phyloP scores from a whole-genome alignment of 2,888 invertebrate species.

The Oxytorus armatus region DNA sequence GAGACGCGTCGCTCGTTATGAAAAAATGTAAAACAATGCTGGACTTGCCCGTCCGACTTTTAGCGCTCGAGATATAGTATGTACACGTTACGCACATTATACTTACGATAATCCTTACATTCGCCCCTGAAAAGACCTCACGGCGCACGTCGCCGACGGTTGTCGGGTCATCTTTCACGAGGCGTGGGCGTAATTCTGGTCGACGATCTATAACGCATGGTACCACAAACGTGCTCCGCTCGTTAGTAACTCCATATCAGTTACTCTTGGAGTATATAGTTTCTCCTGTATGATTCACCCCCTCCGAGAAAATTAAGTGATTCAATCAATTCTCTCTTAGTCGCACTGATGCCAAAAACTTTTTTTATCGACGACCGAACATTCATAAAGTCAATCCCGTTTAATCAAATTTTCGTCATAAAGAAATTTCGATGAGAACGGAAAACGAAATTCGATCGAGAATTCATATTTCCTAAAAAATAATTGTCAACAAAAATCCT shows the following conservation, averaged over 20 bases:
- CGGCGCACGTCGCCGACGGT: constrained; percentile 47
- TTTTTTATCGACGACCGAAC: background rate
- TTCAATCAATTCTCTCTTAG: constrained; percentile 46
- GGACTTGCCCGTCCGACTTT: background rate
- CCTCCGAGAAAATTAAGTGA: constrained; percentile 22
- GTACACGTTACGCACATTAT: constrained; percentile 10
- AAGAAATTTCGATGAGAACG: background rate
- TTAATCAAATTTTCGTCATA: background rate
- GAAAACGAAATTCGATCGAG: too few relatives aligned
- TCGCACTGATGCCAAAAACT: background rate
- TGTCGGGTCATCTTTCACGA: constrained; percentile 65
- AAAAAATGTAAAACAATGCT: background rate
- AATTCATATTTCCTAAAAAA: background rate
- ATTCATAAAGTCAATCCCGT: background rate
- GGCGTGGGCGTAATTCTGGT: constrained; percentile 65
- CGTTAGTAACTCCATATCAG: constrained; percentile 31
- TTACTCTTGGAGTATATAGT: constrained; percentile 33
- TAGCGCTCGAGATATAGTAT: background rate
- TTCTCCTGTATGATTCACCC: constrained; percentile 1
- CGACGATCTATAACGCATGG: constrained; percentile 22
- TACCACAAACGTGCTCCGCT: constrained; percentile 32
- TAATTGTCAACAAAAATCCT: background rate
- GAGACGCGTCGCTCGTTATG: background rate
- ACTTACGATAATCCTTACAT: constrained; percentile 6
- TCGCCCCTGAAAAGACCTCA: constrained; percentile 39